phyloP scores from a whole-genome alignment of 1,140 invertebrate species.

The Drosophila ironensis region DNA sequence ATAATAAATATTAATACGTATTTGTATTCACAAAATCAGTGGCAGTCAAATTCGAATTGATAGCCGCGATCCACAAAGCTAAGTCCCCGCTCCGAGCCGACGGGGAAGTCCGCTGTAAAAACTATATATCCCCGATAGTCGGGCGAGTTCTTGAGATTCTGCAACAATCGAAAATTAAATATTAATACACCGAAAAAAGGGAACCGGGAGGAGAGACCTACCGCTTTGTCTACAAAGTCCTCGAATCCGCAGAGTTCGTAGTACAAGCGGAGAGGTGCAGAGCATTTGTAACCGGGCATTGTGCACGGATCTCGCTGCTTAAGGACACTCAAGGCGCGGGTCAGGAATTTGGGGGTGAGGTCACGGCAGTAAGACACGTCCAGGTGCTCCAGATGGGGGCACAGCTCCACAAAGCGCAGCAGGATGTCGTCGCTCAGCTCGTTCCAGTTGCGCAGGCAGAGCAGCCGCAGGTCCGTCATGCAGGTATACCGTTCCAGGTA shows the following conservation, averaged over 20 bases:
- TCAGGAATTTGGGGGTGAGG: slow-evolving; percentile 50
- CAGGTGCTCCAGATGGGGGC: slow-evolving; percentile 52
- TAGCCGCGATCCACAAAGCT: slow-evolving; percentile 76
- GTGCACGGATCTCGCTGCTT: slow-evolving; percentile 50
- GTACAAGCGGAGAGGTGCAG: slow-evolving; percentile 42
- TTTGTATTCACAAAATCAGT: slow-evolving; percentile 16
- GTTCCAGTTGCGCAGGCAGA: slow-evolving; percentile 63
- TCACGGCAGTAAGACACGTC: slow-evolving; percentile 67
- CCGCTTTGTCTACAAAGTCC: slow-evolving; percentile 53
- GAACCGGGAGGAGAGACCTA: neutral
- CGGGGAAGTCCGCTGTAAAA: slow-evolving; percentile 64
- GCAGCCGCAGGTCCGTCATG: slow-evolving; percentile 55
- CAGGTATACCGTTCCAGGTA: slow-evolving; percentile 57
- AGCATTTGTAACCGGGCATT: neutral
- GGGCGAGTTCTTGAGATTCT: slow-evolving; percentile 50
- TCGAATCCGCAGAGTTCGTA: slow-evolving; percentile 64
- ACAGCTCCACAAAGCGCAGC: slow-evolving; percentile 56
- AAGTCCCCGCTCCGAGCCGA: slow-evolving; percentile 59
- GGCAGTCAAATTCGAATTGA: slow-evolving; percentile 69
- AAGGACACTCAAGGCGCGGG: slow-evolving; percentile 43
- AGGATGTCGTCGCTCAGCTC: slow-evolving; percentile 53
- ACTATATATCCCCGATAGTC: slow-evolving; percentile 56
- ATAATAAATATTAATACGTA: slow-evolving; percentile 32
- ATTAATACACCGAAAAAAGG: too few relatives aligned
- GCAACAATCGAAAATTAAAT: too few relatives aligned